Conservation (phyloP, 1,140 invertebrate genomes). For the Drosophila virilis region DNA sequence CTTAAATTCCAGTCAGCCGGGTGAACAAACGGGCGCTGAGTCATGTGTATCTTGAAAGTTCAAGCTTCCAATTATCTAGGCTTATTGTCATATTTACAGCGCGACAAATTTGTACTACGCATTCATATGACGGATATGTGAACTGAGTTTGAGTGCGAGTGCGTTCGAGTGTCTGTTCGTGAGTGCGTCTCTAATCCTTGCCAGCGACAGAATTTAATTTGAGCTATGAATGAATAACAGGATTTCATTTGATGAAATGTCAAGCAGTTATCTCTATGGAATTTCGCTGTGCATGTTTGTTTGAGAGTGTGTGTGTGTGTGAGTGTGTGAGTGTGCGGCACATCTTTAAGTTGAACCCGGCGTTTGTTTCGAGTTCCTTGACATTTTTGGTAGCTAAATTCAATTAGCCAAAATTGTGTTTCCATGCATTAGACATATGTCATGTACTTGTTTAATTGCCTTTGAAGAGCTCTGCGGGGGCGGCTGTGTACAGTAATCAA, state of each 20-base stretch:
- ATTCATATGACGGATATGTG: conserved; percentile 46
- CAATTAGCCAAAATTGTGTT: conserved; percentile 35
- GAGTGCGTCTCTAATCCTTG: conserved; percentile 54
- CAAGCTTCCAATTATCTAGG: conserved; percentile 46
- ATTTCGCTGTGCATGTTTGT: not conserved
- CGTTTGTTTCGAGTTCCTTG: not conserved
- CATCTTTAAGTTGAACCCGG: conserved; percentile 4
- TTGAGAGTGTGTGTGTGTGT: conserved; percentile 5
- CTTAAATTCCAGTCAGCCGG: conserved; percentile 4
- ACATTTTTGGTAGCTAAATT: conserved; percentile 19
- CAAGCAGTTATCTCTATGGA: conserved; percentile 43
- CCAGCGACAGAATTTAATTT: conserved; percentile 46
- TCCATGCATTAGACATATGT: conserved; percentile 29
- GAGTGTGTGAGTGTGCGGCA: conserved; percentile 5
- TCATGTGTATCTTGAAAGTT: conserved; percentile 35
- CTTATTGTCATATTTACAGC: conserved; percentile 33
- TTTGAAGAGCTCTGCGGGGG: conserved; percentile 12
- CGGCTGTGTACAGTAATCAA: conserved; percentile 13
- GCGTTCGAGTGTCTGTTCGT: conserved; percentile 17
- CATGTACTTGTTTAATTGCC: conserved; percentile 41
- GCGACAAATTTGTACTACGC: conserved; percentile 9
- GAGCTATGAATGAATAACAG: conserved; percentile 31
- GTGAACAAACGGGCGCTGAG: conserved; percentile 6
- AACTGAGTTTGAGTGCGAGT: conserved; percentile 14
- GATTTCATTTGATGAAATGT: conserved; percentile 69